A percentile compares a stretch with the other conserved stretches of the same genome.
phyloP scores from a whole-genome alignment of 1,140 invertebrate species.

The Drosophila funebris region DNA sequence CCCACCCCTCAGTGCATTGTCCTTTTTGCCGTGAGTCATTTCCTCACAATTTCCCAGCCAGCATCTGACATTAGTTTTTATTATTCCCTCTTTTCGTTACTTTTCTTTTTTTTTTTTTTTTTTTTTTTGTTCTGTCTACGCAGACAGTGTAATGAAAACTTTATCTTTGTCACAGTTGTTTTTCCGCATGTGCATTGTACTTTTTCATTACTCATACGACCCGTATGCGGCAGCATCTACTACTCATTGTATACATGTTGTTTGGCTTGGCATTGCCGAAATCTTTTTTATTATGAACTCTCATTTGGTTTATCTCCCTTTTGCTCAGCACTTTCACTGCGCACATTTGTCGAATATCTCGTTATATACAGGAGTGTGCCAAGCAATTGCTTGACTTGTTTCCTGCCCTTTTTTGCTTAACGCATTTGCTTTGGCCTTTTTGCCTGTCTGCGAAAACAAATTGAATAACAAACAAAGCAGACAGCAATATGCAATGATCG shows the following conservation, averaged over 20 bases:
- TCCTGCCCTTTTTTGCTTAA: constrained; percentile 44
- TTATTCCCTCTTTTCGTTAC: constrained; percentile 3
- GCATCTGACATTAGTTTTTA: constrained; percentile 57
- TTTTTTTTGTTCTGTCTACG: constrained; percentile 35
- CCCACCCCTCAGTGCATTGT: constrained; percentile 7
- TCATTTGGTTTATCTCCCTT: constrained; percentile 5
- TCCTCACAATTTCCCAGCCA: constrained; percentile 36
- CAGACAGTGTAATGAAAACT: constrained; percentile 72
- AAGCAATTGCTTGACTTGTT: constrained; percentile 58
- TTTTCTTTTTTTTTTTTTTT: not conserved
- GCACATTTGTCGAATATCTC: not conserved
- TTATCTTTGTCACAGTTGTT: constrained; percentile 68
- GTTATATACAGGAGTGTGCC: constrained; percentile 31
- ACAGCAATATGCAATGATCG: constrained; percentile 8
- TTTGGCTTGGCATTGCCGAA: constrained; percentile 56
- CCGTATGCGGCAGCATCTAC: constrained; percentile 23
- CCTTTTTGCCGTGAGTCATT: constrained; percentile 43
- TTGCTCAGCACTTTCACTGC: constrained; percentile 60
- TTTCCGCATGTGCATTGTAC: constrained; percentile 35
- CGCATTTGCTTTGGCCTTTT: constrained; percentile 2
- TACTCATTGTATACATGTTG: constrained; percentile 11
- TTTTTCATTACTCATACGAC: constrained; percentile 76
- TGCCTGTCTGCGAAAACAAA: constrained; percentile 43
- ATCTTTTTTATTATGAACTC: not conserved
- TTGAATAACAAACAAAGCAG: constrained; percentile 43